Evolutionary conservation across 2,888 invertebrate species (phyloP), one percentile per base, ranked within the genome.

Genomic region (Podabrus alpinus): DNA sequence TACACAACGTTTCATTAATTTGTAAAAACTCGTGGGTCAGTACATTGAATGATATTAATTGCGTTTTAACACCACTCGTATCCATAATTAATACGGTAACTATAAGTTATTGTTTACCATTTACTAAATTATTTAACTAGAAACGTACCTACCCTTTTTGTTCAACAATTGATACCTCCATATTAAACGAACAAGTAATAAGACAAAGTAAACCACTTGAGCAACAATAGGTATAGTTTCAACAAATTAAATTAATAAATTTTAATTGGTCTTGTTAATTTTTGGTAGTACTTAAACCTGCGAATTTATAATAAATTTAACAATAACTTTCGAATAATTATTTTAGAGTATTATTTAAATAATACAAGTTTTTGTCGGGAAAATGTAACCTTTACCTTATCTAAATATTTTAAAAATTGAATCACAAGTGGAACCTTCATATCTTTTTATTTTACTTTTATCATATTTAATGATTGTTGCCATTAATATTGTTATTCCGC

Each of bases 1-100:
- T 81, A 80, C 76, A 71, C 72, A 78, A 60, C 74, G 68, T 73
- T 74, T 72, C 76, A 68, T 77, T 77, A 77, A 74, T 76, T 73
- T 66, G 72, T 75, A 72, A 75, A 75, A 75, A 75, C 75, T 69
- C 75, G 75, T 72, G 69, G 72, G 70, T 68, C 72, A 74, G 62
- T 69, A 64, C 62, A 64, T 21, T 19, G 62, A 64, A 64, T 64
- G 62, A 64, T 64, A 64, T 64, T 64, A 64, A 64, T 64, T 64
- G 62, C 62, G 62, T 21, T 64, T 64, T 64, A 64, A 64, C 62
- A 64, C 62, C 62, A 64, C 62, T 64, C 19, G 21, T 64, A 64
- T 64, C 17, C 62, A 64, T 64, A 64, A 64, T 64, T 64, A 64
- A 64, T 64, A 21, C 62, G 62, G 21, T 64, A 64, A 64, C 62